Evolutionary conservation across 2,113 vertebrate species (phyloP).

Genomic region (Pluvianellus socialis): DNA sequence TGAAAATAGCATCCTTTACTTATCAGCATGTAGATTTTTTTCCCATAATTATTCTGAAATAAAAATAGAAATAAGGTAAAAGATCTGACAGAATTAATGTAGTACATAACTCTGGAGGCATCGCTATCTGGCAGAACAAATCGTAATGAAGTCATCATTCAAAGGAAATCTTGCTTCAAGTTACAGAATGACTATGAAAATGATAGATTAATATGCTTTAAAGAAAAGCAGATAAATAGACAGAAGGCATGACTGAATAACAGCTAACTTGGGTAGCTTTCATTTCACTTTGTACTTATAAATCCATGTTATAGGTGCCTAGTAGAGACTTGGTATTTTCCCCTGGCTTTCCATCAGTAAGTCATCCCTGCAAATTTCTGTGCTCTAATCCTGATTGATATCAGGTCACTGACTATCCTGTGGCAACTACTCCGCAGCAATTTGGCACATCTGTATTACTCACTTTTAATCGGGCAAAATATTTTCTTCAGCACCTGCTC

Average conservation of each 20-base stretch:
- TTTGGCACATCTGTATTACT: not conserved
- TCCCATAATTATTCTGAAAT: not conserved
- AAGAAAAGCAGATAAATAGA: not conserved
- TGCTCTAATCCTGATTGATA: not conserved
- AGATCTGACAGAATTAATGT: slow-evolving; percentile 41
- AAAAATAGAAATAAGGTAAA: slow-evolving; percentile 7
- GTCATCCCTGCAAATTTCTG: not conserved
- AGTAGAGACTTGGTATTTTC: not conserved
- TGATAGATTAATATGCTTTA: slow-evolving; percentile 5
- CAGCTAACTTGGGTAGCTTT: not conserved
- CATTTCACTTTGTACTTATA: not conserved
- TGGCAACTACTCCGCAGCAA: not conserved
- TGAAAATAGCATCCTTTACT: not conserved
- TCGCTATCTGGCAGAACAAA: not conserved
- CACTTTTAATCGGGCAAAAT: slow-evolving; percentile 24
- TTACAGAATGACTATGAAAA: slow-evolving; percentile 25
- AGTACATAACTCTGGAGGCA: slow-evolving; percentile 16
- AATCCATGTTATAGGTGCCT: not conserved
- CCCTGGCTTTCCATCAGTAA: not conserved
- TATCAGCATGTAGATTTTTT: not conserved
- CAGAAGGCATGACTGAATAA: not conserved
- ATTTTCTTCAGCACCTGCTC: not conserved
- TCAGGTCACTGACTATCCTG: not conserved
- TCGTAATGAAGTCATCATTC: slow-evolving; percentile 62
- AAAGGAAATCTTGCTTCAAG: slow-evolving; percentile 24